Conservation (phyloP, 2,797 vertebrate species). For the Argyrosomus regius region DNA sequence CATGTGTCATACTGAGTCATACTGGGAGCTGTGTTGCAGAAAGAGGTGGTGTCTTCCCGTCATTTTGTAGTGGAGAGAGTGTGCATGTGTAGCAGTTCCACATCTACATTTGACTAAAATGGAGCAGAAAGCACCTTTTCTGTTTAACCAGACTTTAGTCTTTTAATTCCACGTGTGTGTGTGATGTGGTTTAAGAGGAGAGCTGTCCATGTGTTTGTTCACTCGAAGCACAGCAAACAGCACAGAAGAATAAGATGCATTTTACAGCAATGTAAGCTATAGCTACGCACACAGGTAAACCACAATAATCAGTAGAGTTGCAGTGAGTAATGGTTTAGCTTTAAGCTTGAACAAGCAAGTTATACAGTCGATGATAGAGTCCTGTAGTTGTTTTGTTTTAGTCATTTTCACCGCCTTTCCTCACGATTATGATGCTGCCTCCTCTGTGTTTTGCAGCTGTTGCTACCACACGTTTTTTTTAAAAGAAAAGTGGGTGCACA, state of each 20-base stretch:
- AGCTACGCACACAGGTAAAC: neutral
- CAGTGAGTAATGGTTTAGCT: neutral
- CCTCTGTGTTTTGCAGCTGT: neutral
- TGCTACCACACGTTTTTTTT: neutral
- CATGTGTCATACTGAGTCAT: slow-evolving; percentile 36
- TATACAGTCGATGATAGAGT: neutral
- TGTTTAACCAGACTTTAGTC: neutral
- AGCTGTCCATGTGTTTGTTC: neutral
- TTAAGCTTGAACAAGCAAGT: neutral
- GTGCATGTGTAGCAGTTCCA: neutral
- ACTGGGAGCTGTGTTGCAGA: slow-evolving; percentile 11
- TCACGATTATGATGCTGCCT: neutral
- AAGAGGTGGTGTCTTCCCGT: neutral
- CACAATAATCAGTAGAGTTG: neutral
- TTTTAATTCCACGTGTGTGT: neutral
- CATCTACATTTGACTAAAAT: neutral
- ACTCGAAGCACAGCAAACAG: neutral
- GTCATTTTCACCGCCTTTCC: neutral
- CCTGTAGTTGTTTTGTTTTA: slow-evolving; percentile 1
- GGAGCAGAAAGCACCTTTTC: neutral
- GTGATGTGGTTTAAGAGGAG: neutral
- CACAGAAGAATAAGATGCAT: neutral
- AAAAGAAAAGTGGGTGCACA: neutral
- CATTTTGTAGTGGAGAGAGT: neutral
- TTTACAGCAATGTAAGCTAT: neutral